Evolutionary conservation across 2,888 invertebrate genomes (phyloP), one percentile per base, ranked within the genome.

Genomic region (Teleogryllus oceanicus): DNA sequence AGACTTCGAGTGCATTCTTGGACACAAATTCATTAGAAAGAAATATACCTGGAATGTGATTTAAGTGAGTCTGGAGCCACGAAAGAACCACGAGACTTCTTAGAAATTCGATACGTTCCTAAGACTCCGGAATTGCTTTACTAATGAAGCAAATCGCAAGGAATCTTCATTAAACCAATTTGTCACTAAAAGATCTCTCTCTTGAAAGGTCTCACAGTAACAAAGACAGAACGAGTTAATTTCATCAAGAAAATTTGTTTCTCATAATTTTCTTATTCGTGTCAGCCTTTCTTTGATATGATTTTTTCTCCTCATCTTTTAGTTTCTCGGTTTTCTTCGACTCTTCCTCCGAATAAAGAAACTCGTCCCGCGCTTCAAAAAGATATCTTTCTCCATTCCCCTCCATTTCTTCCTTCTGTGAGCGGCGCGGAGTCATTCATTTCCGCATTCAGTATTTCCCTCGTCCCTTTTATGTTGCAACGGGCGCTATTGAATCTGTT

Each of bases 161-260:
- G 62, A 62, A 62, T 62, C 62, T 62, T 62, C 62, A 62, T 62
- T 62, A 62, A 62, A 62, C 62, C 62, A 62, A 62, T 62, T 62
- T 62, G 62, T 62, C 62, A 18, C n/a, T 62, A 18, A n/a, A n/a
- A n/a, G n/a, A 18, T 11, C 62, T n/a, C n/a, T 62, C n/a, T 62
- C 62, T n/a, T 62, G 16, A 37, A 37, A 62, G 62, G n/a, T 62
- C 62, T 37, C 62, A 18, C 16, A 62, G n/a, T 62, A 62, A 13
- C 62, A n/a, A 62, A 62, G 62, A 62, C 62, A n/a, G 13, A 62
- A 62, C 62, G 62, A 62, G n/a, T n/a, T 62, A 62, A 62, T 62
- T 62, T 62, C 62, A 62, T n/a, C n/a, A 62, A n/a, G n/a, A n/a
- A 62, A 62, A 18, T 62, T n/a, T n/a, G 62, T 62, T 62, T 62